Conservation (phyloP, 2,888 invertebrate species). For the Folsomia manolachei region DNA sequence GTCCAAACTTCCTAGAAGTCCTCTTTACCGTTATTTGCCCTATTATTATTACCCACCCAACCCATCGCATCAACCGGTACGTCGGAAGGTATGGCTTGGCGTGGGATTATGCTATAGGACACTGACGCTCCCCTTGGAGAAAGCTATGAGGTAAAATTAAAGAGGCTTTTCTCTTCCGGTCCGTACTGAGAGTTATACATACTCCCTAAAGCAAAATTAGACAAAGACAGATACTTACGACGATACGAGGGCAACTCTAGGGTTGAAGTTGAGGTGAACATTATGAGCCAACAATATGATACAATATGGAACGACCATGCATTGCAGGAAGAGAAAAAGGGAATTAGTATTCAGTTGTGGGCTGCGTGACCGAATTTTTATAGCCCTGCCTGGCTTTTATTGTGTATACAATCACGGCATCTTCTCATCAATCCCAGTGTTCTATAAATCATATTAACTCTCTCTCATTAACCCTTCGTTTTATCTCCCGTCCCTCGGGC, state of each 20-base stretch:
- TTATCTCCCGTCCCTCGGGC: slow-evolving; percentile 25
- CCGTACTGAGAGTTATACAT: no score
- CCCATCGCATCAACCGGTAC: not conserved
- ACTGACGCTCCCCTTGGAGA: no score
- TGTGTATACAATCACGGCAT: slow-evolving; percentile 48
- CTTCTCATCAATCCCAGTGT: slow-evolving; percentile 46
- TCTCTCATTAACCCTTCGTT: slow-evolving; percentile 41
- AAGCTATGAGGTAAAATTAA: no score
- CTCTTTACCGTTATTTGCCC: not conserved
- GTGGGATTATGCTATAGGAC: not conserved
- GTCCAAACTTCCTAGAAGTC: not conserved
- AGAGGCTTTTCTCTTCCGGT: no score
- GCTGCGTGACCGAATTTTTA: slow-evolving; percentile 49
- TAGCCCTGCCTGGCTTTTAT: slow-evolving; percentile 43
- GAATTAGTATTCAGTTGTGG: slow-evolving; percentile 22
- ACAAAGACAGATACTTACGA: no score
- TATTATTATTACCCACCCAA: not conserved
- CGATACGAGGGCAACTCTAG: no score
- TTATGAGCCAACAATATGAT: no score
- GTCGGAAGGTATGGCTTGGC: not conserved
- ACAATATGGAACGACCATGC: no score
- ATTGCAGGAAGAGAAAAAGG: not conserved
- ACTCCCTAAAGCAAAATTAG: no score
- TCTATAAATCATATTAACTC: slow-evolving; percentile 46
- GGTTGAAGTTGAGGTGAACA: no score